Conservation (phyloP, 2,113 vertebrate genomes). For the Sapajus apella region DNA sequence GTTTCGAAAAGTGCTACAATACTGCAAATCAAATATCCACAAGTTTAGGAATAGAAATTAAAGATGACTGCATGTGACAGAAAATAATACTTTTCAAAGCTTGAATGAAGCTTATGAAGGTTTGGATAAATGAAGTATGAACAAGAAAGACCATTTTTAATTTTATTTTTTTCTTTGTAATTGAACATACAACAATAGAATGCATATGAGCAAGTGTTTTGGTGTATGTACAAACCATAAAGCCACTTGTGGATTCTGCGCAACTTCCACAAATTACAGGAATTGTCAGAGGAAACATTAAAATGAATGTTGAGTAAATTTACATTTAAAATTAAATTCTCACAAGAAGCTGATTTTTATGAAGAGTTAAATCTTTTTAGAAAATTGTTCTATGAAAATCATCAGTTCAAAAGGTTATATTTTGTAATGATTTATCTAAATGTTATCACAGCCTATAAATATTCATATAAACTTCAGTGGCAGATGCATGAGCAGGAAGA, state of each 20-base stretch:
- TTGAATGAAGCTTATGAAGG: not conserved
- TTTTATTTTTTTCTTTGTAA: not conserved
- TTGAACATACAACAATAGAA: not conserved
- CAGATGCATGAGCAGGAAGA: not conserved
- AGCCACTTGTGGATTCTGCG: not conserved
- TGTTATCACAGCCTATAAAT: not conserved
- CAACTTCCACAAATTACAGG: not conserved
- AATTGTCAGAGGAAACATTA: not conserved
- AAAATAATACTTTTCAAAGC: not conserved
- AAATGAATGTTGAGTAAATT: not conserved
- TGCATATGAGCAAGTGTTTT: not conserved
- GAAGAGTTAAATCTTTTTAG: not conserved
- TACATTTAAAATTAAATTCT: not conserved
- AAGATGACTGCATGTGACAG: not conserved
- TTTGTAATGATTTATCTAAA: slow-evolving; percentile 6
- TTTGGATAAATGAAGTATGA: not conserved
- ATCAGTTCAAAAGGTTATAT: not conserved
- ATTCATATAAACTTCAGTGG: not conserved
- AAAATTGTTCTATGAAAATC: not conserved
- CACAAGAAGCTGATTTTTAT: not conserved
- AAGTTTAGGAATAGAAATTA: not conserved
- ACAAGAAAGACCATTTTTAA: not conserved
- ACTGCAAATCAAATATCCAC: not conserved
- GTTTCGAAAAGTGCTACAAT: not conserved
- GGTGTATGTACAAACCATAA: not conserved